These are phyloP conservation scores for Butorides virescens DNA, from an alignment of 2,113 vertebrate genomes.

Conservation along the genomic window DNA sequence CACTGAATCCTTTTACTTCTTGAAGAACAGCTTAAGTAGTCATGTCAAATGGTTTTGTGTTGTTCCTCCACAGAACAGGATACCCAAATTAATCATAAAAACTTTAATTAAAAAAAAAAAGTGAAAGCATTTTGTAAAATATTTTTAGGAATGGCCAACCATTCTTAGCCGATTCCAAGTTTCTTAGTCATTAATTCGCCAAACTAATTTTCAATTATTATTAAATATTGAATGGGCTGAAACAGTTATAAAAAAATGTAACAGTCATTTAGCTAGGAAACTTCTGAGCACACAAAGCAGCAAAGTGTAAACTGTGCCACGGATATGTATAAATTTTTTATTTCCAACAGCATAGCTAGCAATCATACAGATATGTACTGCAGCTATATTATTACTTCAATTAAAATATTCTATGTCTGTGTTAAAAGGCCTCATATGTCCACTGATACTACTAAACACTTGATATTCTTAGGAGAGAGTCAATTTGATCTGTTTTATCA, in stretches of 20 bases:
- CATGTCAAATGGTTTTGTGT: not conserved
- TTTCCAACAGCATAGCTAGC: not conserved
- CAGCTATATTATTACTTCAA: not conserved
- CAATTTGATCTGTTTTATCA: not conserved
- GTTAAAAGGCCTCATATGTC: not conserved
- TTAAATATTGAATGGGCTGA: not conserved
- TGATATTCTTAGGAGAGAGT: not conserved
- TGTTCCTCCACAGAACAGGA: not conserved
- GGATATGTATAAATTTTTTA: not conserved
- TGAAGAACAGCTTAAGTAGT: not conserved
- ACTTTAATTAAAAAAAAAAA: not conserved
- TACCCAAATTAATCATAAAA: not conserved
- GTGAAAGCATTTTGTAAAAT: not conserved
- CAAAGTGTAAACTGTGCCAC: not conserved
- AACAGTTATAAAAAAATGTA: not conserved
- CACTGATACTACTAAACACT: not conserved
- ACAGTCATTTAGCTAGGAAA: not conserved
- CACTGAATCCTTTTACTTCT: not conserved
- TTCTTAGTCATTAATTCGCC: not conserved
- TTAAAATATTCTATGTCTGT: not conserved
- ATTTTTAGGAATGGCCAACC: not conserved
- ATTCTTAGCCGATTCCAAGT: not conserved
- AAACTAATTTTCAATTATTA: not conserved
- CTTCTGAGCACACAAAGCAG: not conserved
- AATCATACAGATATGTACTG: not conserved